Base-by-base conservation (phyloP, 2,797 vertebrate genomes). In the Smutsia gigantea region DNA sequence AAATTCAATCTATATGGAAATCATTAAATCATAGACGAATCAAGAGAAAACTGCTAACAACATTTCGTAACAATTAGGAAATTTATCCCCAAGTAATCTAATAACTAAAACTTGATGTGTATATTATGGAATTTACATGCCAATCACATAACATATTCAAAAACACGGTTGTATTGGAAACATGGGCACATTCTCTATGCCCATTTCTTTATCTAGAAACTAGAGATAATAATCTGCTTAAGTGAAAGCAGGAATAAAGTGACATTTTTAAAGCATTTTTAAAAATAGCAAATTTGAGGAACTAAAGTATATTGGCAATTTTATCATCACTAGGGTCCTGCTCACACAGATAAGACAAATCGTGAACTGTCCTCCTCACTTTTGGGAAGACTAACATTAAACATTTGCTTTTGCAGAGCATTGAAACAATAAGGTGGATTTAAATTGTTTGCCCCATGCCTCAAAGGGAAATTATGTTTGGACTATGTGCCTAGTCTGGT, bases 231-330 rank as follows among this genome's bases (percentile, higher is more conserved):
- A 46, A 82, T 59, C 13, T 34, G 6, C 21, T 87, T 34, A 71
- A 81, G 11, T 51, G 57, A 86, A 92, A 86, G 7, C 5, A 95
- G 5, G 19, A 42, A 71, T 8, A 1, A 9, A 4, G 10, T 72
- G 5, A 68, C 14, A 61, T 79, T 87, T 96, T 87, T 27, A 57
- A 94, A 59, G 7, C 72, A 92, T 37, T 85, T 85, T 75, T 53
- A 31, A 81, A 86, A 86, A 37, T 34, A 74, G 29, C 5, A 93
- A 31, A 14, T 34, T 68, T 72, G 7, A 92, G 14, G 14, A 83
- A 69, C 15, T 66, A 5, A 90, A 37, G 0, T 75, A 1, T 46
- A 84, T 39, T 49, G 17, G 63, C 25, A 81, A 39, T 79, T 82
- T 72, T 90, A 61, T 59, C 85, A 71, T 59, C 11, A 64, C 13